Percentiles rank a stretch among this genome's conserved stretches.
phyloP scores from a whole-genome alignment of 2,113 vertebrate species.

The Arenaria interpres region DNA sequence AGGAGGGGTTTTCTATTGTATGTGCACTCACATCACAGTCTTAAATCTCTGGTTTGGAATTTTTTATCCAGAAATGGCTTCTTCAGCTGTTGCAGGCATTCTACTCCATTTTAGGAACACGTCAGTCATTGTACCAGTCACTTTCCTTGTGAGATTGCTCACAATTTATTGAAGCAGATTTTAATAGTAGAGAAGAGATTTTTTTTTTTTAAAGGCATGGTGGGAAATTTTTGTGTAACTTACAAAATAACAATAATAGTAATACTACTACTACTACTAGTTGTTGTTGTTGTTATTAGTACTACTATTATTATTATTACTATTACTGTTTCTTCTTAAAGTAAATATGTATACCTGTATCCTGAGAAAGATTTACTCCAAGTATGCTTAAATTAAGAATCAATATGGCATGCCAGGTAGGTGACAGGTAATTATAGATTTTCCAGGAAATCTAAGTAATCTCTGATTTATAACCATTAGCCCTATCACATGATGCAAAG shows the following conservation, averaged over 20 bases:
- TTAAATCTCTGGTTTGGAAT: not conserved
- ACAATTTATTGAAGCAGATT: not conserved
- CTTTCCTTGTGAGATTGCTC: not conserved
- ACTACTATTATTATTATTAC: not conserved
- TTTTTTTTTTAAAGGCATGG: not conserved
- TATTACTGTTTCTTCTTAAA: not conserved
- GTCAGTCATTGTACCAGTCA: not conserved
- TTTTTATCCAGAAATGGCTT: not conserved
- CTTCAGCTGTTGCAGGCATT: not conserved
- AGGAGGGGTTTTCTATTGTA: not conserved
- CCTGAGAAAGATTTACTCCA: not conserved
- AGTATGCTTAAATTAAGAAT: not conserved
- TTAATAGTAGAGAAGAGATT: not conserved
- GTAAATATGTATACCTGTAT: not conserved
- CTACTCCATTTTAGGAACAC: not conserved
- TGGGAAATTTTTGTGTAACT: not conserved
- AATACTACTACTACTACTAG: not conserved
- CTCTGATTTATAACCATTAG: not conserved
- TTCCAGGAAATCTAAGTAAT: not conserved
- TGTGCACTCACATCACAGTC: not conserved
- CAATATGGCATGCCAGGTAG: not conserved
- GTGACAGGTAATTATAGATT: not conserved
- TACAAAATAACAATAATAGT: not conserved
- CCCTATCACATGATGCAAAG: not conserved
- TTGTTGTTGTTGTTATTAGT: not conserved